These are phyloP conservation scores for Neoaliturus tenellus DNA, from an alignment of 2,888 invertebrate species.

Conservation along the genomic window DNA sequence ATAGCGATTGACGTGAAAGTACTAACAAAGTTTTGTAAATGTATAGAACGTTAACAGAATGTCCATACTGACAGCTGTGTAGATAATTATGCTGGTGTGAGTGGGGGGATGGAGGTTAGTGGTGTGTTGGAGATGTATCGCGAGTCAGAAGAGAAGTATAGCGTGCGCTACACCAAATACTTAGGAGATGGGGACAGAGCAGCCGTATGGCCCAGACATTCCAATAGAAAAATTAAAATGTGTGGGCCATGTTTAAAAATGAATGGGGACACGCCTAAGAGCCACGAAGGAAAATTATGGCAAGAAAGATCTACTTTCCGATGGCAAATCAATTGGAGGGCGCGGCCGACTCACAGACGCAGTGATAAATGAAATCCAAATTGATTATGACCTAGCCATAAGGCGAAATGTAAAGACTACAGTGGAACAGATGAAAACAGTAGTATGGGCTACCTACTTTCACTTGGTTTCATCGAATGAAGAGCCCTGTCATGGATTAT, in stretches of 20 bases:
- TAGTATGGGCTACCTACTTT: too few species aligned
- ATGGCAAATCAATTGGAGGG: conserved; percentile 12
- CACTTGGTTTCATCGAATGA: too few species aligned
- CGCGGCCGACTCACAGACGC: not conserved
- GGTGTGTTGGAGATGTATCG: too few species aligned
- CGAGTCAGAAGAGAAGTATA: too few species aligned
- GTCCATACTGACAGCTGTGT: too few species aligned
- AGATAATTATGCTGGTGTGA: too few species aligned
- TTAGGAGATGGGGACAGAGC: conserved; percentile 17
- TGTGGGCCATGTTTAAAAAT: not conserved
- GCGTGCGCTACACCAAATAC: too few species aligned
- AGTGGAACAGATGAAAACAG: not conserved
- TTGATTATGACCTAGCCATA: conserved; percentile 11
- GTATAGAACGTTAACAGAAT: too few species aligned
- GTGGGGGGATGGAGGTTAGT: too few species aligned
- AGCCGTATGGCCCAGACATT: conserved; percentile 13
- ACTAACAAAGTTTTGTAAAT: too few species aligned
- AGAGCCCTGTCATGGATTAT: too few species aligned
- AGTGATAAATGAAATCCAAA: conserved; percentile 18
- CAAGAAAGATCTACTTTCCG: not conserved
- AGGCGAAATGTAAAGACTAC: not conserved
- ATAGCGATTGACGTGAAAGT: too few species aligned
- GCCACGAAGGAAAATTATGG: not conserved
- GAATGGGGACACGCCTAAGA: conserved; percentile 15
- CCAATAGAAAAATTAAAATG: conserved; percentile 15